phyloP scores from a whole-genome alignment of 2,797 vertebrate species.

The Tenualosa thibaudeaui region DNA sequence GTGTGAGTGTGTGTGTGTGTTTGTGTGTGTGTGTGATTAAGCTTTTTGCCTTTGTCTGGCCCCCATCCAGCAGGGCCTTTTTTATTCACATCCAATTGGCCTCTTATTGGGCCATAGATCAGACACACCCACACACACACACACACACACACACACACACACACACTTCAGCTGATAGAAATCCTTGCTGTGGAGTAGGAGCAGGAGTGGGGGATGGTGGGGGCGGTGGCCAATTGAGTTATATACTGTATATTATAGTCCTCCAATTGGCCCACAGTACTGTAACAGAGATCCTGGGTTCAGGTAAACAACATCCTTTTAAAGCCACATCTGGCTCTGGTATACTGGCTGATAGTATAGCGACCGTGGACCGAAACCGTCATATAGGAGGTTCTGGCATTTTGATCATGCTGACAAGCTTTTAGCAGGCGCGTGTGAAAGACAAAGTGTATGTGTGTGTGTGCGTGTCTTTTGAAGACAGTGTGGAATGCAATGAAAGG shows the following conservation, averaged over 20 bases:
- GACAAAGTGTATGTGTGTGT: not conserved
- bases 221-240: too few species aligned
- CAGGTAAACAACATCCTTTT: conserved; percentile 40
- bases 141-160: not conserved
- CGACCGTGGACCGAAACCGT: conserved; percentile 17
- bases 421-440: not conserved
- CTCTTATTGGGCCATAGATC: conserved; percentile 47
- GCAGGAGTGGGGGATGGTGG: too few species aligned
- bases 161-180: not conserved
- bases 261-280: not conserved
- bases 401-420: not conserved
- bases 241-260: too few species aligned
- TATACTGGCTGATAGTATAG: conserved; percentile 20
- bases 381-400: not conserved
- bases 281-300: not conserved
- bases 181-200: too few species aligned
- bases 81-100: conserved; percentile 34
- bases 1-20: too few species aligned
- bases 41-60: conserved; percentile 26
- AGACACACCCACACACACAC: conserved; percentile 15
- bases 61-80: conserved; percentile 10
- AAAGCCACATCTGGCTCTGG: conserved; percentile 20
- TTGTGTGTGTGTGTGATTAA: too few species aligned
- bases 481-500: not conserved
- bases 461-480: not conserved